Conservation (phyloP, 2,797 vertebrate species). For the Tragopan temminckii region DNA sequence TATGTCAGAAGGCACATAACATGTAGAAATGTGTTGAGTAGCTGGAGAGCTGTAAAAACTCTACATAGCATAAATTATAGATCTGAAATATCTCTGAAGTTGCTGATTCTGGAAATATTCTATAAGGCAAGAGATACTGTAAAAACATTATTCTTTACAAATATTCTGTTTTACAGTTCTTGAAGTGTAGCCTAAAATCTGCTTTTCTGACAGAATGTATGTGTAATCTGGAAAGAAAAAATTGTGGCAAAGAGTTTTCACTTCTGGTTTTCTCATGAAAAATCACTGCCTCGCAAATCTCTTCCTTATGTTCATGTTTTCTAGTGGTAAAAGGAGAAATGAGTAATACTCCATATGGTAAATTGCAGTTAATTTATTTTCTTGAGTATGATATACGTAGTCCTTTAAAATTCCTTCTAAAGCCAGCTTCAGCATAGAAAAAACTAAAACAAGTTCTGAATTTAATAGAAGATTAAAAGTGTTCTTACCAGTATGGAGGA, state of each 20-base stretch:
- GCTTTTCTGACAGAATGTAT: neutral
- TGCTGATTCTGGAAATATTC: neutral
- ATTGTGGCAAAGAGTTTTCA: neutral
- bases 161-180: neutral
- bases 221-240: neutral
- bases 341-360: conserved; percentile 67
- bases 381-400: neutral
- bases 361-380: conserved; percentile 38
- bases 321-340: conserved; percentile 24
- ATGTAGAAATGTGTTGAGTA: neutral
- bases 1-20: neutral
- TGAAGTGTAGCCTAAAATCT: conserved; percentile 23
- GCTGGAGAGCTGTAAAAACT: neutral
- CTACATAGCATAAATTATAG: neutral
- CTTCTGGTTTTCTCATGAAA: neutral
- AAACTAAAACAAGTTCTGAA: neutral
- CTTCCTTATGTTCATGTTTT: conserved; percentile 53
- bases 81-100: neutral
- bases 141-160: neutral
- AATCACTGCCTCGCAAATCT: conserved; percentile 17
- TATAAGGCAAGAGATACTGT: neutral
- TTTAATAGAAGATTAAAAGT: neutral
- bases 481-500: neutral
- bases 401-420: conserved; percentile 17
- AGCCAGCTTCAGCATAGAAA: neutral